A percentile compares a stretch with the other conserved stretches of the same genome.
Conservation (phyloP, 1,140 invertebrate genomes). For the Adoxophyes honmai region DNA sequence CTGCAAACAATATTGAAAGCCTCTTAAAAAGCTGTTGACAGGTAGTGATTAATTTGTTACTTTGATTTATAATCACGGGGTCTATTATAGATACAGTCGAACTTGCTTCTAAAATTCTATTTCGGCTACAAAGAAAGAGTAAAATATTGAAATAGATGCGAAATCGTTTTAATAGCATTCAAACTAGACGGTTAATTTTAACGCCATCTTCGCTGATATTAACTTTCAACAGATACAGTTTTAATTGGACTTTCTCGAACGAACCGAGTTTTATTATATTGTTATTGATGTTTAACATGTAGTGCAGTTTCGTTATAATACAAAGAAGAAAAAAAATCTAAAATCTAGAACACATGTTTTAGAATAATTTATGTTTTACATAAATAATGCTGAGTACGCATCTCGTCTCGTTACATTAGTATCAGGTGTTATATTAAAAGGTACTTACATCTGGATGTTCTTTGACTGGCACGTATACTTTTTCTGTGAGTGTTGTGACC, state of each 20-base stretch:
- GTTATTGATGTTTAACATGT: constrained; percentile 1
- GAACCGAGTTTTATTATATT: constrained; percentile 17
- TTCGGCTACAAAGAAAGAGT: neutral
- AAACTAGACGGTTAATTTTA: neutral
- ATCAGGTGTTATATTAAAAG: too few relatives aligned
- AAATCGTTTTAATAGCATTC: neutral
- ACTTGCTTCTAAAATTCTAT: neutral
- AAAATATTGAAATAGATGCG: neutral
- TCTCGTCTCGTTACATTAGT: too few relatives aligned
- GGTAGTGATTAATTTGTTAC: neutral
- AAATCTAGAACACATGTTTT: too few relatives aligned
- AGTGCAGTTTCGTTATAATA: neutral
- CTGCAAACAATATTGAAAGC: neutral
- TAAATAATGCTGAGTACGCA: too few relatives aligned
- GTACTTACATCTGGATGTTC: constrained; percentile 99
- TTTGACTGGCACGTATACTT: constrained; percentile 99
- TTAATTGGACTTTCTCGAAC: constrained; percentile 28
- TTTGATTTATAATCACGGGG: neutral
- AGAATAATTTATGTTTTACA: neutral
- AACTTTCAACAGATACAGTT: constrained; percentile 29
- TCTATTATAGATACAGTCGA: neutral
- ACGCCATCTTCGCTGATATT: constrained; percentile 16
- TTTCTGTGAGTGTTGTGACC: constrained; percentile 95
- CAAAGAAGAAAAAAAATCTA: neutral
- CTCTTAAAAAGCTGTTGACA: neutral